Evolutionary conservation across 2,113 vertebrate genomes (phyloP).

Genomic region (Carassius gibelio): DNA sequence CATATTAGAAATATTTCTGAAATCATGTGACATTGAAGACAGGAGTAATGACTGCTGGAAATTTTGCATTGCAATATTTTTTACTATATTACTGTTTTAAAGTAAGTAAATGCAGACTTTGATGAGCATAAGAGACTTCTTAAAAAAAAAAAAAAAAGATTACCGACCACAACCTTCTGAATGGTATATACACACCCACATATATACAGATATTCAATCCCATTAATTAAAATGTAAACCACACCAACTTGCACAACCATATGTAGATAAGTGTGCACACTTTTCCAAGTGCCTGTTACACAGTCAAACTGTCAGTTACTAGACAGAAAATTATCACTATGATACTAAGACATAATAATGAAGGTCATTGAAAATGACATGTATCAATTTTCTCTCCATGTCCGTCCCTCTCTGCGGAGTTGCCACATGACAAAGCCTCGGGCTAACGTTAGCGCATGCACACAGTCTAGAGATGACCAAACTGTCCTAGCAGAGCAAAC

Average conservation of each 20-base stretch:
- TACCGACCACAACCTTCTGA: too few relatives aligned
- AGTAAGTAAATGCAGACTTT: too few relatives aligned
- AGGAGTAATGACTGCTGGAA: too few relatives aligned
- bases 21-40: too few relatives aligned
- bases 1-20: too few relatives aligned
- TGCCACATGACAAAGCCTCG: background rate
- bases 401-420: background rate
- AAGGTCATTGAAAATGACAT: conserved; percentile 17
- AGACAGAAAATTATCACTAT: conserved; percentile 9
- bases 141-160: too few relatives aligned
- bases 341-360: conserved; percentile 13
- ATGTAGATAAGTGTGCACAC: background rate
- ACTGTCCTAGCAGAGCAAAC: background rate
- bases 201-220: background rate
- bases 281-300: background rate
- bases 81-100: too few relatives aligned
- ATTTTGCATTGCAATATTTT: too few relatives aligned
- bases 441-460: background rate
- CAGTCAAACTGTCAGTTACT: conserved; percentile 25
- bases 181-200: too few relatives aligned
- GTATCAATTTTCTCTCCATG: background rate
- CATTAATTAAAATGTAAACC: background rate
- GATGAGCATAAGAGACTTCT: too few relatives aligned
- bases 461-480: background rate
- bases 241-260: background rate